A percentile compares a stretch with the other conserved stretches of the same genome.
These are phyloP conservation scores for Embidobia sp. DNA, from an alignment of 2,888 invertebrate species.

Conservation along the genomic window DNA sequence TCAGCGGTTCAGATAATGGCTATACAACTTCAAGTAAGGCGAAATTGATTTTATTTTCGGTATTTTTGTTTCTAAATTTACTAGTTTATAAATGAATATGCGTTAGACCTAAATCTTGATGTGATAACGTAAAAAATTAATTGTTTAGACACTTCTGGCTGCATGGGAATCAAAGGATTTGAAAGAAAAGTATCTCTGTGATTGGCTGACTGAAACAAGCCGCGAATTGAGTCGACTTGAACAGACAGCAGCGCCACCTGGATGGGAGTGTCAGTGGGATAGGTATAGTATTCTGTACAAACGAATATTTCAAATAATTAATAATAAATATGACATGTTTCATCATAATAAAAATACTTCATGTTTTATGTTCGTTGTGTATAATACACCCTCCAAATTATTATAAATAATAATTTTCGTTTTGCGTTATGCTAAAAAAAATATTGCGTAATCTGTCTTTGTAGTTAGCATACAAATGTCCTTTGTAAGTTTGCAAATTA, in stretches of 20 bases:
- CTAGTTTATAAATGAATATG: no score
- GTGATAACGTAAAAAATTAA: no score
- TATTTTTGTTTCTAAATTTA: no score
- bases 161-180: conserved; percentile 86
- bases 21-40: conserved; percentile 84
- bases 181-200: conserved; percentile 83
- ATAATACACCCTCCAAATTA: conserved; percentile 34
- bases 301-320: conserved; percentile 43
- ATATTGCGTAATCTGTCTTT: no score
- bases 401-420: background rate
- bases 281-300: conserved; percentile 84
- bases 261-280: conserved; percentile 89
- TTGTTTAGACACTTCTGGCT: conserved; percentile 84
- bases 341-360: conserved; percentile 45
- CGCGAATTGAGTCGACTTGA: conserved; percentile 85
- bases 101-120: no score
- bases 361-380: conserved; percentile 53
- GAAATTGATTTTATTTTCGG: no score
- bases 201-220: conserved; percentile 85
- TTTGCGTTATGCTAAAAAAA: no score
- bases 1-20: conserved; percentile 85
- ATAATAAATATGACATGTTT: conserved; percentile 63
- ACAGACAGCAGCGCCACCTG: conserved; percentile 85
- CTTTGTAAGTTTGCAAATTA: background rate
- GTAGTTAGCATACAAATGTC: no score